phyloP scores from a whole-genome alignment of 64 coral and sea anemone species.

The Cladopsammia gracilis region DNA sequence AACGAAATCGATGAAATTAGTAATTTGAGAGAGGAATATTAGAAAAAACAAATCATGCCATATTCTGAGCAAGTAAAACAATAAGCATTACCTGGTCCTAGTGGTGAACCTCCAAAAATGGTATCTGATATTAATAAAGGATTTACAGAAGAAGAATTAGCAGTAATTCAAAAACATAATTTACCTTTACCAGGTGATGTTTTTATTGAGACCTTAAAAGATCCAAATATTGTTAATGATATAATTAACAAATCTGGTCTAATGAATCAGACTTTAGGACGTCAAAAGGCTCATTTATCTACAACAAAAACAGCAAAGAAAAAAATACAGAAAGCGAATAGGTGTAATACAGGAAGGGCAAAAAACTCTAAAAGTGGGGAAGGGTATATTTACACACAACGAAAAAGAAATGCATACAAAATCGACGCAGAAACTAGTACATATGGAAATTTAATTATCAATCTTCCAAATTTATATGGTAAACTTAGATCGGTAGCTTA shows the following conservation, averaged over 20 bases:
- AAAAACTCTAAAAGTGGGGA: not conserved
- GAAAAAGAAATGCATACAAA: constrained; percentile 65
- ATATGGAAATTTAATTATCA: constrained; percentile 11
- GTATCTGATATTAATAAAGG: not conserved
- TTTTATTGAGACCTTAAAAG: not conserved
- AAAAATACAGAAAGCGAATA: constrained; percentile 33
- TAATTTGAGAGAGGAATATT: not conserved
- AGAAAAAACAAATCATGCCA: not conserved
- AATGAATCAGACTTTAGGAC: not conserved
- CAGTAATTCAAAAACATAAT: not conserved
- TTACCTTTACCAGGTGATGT: not conserved
- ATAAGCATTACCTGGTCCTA: not conserved
- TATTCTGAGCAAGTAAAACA: not conserved
- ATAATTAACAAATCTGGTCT: not conserved
- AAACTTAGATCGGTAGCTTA: constrained; percentile 42
- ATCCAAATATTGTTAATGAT: not conserved
- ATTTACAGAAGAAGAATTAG: not conserved
- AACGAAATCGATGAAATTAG: no score
- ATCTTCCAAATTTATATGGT: constrained; percentile 8
- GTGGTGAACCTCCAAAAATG: not conserved
- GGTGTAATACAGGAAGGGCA: not conserved
- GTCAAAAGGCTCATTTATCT: constrained; percentile 38
- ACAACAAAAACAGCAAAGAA: not conserved
- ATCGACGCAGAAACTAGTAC: constrained; percentile 5
- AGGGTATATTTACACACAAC: constrained; percentile 30